A percentile compares a stretch with the other conserved stretches of the same genome.
These are phyloP conservation scores for Lithosia quadra DNA, from an alignment of 2,888 invertebrate genomes.

Conservation along the genomic window DNA sequence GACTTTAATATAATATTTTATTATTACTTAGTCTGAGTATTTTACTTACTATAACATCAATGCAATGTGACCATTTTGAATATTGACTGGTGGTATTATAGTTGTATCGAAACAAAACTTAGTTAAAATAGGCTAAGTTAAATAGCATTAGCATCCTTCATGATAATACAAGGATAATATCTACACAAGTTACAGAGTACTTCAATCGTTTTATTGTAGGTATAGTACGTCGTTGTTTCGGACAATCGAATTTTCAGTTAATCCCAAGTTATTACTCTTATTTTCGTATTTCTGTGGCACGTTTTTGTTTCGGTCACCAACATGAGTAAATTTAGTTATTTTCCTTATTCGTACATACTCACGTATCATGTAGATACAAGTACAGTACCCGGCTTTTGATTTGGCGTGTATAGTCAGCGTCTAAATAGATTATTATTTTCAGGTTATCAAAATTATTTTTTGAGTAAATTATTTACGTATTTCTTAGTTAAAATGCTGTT, in stretches of 20 bases:
- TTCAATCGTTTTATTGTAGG: slow-evolving; percentile 32
- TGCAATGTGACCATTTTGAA: too few relatives aligned
- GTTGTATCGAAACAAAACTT: background rate
- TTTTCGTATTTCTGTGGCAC: slow-evolving; percentile 30
- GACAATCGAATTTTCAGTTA: slow-evolving; percentile 61
- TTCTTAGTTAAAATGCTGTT: too few relatives aligned
- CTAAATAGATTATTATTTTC: too few relatives aligned
- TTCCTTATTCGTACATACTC: slow-evolving; percentile 15
- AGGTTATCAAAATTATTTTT: too few relatives aligned
- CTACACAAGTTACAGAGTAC: slow-evolving; percentile 18
- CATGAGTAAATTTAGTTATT: slow-evolving; percentile 16
- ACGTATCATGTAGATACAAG: background rate
- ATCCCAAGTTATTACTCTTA: slow-evolving; percentile 48
- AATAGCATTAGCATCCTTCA: background rate
- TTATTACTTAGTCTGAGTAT: too few relatives aligned
- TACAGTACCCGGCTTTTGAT: background rate
- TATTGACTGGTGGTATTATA: background rate
- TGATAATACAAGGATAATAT: background rate
- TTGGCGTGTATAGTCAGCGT: too few relatives aligned
- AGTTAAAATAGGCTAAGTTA: background rate
- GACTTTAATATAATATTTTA: too few relatives aligned
- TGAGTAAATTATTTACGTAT: too few relatives aligned
- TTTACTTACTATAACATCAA: too few relatives aligned
- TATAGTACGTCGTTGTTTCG: slow-evolving; percentile 45
- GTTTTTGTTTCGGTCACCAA: slow-evolving; percentile 20